A percentile compares a stretch with the other conserved stretches of the same genome.
Evolutionary conservation across 2,113 vertebrate genomes (phyloP).

Genomic region (Corythaixoides concolor): DNA sequence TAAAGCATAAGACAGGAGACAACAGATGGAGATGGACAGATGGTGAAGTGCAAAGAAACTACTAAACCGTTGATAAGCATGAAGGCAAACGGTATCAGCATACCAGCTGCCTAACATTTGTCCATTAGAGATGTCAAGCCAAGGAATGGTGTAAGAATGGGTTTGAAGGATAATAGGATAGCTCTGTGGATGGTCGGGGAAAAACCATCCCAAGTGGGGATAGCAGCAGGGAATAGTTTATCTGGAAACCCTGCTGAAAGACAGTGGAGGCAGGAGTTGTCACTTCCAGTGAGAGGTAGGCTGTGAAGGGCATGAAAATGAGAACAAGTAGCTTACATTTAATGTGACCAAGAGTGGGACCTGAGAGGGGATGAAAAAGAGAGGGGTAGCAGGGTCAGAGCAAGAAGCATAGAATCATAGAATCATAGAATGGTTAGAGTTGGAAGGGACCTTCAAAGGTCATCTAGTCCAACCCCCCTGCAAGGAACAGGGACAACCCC

Average conservation of each 20-base stretch:
- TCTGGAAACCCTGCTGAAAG: not conserved
- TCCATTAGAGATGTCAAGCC: conserved; percentile 17
- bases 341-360: not conserved
- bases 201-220: not conserved
- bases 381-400: not conserved
- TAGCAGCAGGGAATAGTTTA: not conserved
- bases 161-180: conserved; percentile 2
- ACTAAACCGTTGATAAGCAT: conserved; percentile 47
- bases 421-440: no score
- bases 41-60: conserved; percentile 46
- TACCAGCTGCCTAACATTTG: conserved; percentile 54
- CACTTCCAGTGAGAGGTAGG: not conserved
- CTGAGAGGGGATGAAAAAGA: not conserved
- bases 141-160: not conserved
- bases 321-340: not conserved
- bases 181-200: not conserved
- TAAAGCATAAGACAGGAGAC: not conserved
- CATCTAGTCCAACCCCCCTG: no score
- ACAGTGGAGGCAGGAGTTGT: not conserved
- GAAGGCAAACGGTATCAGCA: conserved; percentile 30
- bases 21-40: conserved; percentile 62
- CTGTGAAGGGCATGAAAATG: not conserved
- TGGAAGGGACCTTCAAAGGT: no score
- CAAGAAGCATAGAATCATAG: no score
- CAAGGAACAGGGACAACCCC: no score